phyloP scores from a whole-genome alignment of 2,113 vertebrate species.

The Crypturellus undulatus region DNA sequence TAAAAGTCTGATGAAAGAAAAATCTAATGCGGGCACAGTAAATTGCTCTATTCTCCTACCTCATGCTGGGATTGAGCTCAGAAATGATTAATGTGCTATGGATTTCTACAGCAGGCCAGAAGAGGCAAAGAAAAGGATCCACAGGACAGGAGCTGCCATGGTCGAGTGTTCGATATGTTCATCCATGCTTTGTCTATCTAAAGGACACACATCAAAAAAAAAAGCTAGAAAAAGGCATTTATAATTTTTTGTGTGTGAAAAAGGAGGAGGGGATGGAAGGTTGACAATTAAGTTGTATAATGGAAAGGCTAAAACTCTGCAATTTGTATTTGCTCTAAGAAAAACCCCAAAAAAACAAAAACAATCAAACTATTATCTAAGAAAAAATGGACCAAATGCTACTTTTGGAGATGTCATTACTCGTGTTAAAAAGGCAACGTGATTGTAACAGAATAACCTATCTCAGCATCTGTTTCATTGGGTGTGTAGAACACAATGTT shows the following conservation, averaged over 20 bases:
- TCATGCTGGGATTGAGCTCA: conserved; percentile 17
- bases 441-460: background rate
- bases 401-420: background rate
- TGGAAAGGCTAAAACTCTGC: conserved; percentile 4
- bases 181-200: conserved; percentile 39
- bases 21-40: conserved; percentile 64
- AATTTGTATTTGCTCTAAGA: conserved; percentile 38
- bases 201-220: background rate
- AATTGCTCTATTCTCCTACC: conserved; percentile 56
- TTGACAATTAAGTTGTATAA: conserved; percentile 44
- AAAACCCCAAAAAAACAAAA: background rate
- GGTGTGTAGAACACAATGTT: background rate
- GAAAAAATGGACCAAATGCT: conserved; percentile 1
- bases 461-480: background rate
- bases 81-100: conserved; percentile 49
- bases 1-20: conserved; percentile 68
- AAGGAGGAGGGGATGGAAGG: background rate
- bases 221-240: conserved; percentile 38
- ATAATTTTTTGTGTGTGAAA: conserved; percentile 8
- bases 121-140: conserved; percentile 61
- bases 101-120: conserved; percentile 67
- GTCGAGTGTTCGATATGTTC: conserved; percentile 51
- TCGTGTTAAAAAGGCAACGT: background rate
- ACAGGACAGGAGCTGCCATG: conserved; percentile 20
- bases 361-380: background rate